phyloP scores from a whole-genome alignment of 2,797 vertebrate species.

The Xerus rutilus region DNA sequence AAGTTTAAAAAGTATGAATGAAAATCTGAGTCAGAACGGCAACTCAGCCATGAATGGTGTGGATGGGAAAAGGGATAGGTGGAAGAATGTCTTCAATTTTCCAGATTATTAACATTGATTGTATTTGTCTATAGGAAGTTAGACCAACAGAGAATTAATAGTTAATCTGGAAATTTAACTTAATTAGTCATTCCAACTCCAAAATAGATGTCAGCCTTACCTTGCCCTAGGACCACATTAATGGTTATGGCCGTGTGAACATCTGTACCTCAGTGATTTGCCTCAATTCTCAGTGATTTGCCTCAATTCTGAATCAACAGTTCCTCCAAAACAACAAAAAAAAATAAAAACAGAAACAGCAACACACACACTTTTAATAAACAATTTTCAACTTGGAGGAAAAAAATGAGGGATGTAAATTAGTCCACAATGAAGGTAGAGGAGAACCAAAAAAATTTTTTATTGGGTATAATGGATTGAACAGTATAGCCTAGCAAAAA shows the following conservation, averaged over 20 bases:
- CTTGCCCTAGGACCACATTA: not conserved
- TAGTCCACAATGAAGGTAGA: not conserved
- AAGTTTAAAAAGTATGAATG: not conserved
- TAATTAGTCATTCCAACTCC: not conserved
- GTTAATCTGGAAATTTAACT: conserved; percentile 12
- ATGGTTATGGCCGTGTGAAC: not conserved
- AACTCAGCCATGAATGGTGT: not conserved
- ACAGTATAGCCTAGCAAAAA: not conserved
- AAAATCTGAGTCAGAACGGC: not conserved
- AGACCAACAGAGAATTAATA: not conserved
- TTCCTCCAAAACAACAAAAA: not conserved
- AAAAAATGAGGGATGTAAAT: not conserved
- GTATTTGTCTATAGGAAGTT: not conserved
- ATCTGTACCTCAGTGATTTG: not conserved
- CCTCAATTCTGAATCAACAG: not conserved
- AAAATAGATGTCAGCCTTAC: not conserved
- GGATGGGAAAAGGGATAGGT: not conserved
- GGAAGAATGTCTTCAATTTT: not conserved
- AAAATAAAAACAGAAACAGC: not conserved
- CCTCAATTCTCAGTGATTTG: not conserved
- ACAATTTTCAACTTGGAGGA: not conserved
- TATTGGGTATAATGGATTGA: not conserved
- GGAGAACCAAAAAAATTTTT: not conserved
- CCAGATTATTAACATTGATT: not conserved
- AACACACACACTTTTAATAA: not conserved